phyloP scores from a whole-genome alignment of 2,888 invertebrate species.

The Kryphioiulus occultus region DNA sequence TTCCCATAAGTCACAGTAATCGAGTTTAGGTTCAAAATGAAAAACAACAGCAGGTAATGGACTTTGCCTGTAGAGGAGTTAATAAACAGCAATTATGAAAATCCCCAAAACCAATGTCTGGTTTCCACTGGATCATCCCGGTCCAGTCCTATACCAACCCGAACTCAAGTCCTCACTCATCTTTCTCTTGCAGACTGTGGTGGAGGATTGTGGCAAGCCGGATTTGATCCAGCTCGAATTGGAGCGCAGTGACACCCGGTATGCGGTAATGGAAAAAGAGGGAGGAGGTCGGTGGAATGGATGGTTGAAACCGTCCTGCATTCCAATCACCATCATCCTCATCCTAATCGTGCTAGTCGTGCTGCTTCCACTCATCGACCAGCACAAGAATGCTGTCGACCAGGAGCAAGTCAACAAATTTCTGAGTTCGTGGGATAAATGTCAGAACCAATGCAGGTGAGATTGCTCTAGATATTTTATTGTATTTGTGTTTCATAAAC shows the following conservation, averaged over 20 bases:
- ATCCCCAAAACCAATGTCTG: neutral
- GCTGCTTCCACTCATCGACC: conserved; percentile 76
- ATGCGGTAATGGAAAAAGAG: conserved; percentile 49
- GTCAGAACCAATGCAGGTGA: conserved; percentile 74
- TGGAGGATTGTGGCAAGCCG: conserved; percentile 50
- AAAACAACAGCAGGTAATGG: neutral
- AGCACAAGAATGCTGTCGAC: conserved; percentile 68
- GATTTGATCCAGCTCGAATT: conserved; percentile 51
- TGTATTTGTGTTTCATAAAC: no score
- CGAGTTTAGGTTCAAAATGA: neutral
- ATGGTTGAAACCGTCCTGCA: conserved; percentile 73
- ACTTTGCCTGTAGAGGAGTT: neutral
- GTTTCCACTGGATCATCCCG: neutral
- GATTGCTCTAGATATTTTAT: no score
- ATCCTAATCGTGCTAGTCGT: conserved; percentile 81
- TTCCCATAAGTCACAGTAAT: neutral
- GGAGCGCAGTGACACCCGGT: conserved; percentile 50
- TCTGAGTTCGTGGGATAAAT: conserved; percentile 58
- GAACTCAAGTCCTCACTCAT: neutral
- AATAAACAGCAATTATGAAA: neutral
- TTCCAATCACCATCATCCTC: conserved; percentile 81
- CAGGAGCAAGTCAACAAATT: conserved; percentile 59
- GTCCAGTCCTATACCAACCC: neutral
- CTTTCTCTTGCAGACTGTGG: conserved; percentile 47
- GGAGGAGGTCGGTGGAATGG: conserved; percentile 53